Base-by-base conservation (phyloP, 2,797 vertebrate genomes). In the Sphaeramia orbicularis region DNA sequence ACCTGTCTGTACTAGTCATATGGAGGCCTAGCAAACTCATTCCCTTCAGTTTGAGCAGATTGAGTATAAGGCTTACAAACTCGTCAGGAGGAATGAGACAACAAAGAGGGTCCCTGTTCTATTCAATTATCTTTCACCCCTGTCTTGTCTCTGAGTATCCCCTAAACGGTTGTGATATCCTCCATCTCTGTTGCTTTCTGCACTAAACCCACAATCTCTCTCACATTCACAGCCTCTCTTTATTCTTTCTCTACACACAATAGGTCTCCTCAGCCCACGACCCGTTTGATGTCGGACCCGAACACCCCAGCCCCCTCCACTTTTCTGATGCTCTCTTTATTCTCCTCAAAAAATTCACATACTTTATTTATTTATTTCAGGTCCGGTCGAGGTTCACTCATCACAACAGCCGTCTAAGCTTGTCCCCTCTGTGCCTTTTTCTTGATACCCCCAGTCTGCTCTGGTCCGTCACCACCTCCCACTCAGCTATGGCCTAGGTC, bases 401-500 rank as follows among this genome's bases (percentile, higher is more conserved):
- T 87, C 84, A 11, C 78, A 74, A 74, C 38, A 18, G 38, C 73
- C 38, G 76, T 85, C 74, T 88, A 30, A 83, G 84, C 84, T 30
- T 85, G 80, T 84, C 79, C 89, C 78, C 79, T 64, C 36, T 13
- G 52, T 81, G 87, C 45, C 86, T 81, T n/a, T 86, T 52, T 70
- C 54, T 38, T 61, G 82, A 83, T 73, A 83, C 80, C 42, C 47
- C 40, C 68, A 82, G 71, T 60, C 79, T 65, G 60, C 59, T 43
- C 70, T 65, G 74, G 76, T 92, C 90, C 74, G 42, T 93, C 90
- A 90, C 65, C 89, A 88, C 87, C 76, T 91, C 83, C 81, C 71
- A 91, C 90, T 92, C 87, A 89, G 74, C 38, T 62, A 27, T 4
- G 21, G 57, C 32, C 48, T 51, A 16, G 64, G 41, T 35, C 68